These are phyloP conservation scores for Ernsta delagoae DNA, from an alignment of 2,888 invertebrate species.

Conservation along the genomic window DNA sequence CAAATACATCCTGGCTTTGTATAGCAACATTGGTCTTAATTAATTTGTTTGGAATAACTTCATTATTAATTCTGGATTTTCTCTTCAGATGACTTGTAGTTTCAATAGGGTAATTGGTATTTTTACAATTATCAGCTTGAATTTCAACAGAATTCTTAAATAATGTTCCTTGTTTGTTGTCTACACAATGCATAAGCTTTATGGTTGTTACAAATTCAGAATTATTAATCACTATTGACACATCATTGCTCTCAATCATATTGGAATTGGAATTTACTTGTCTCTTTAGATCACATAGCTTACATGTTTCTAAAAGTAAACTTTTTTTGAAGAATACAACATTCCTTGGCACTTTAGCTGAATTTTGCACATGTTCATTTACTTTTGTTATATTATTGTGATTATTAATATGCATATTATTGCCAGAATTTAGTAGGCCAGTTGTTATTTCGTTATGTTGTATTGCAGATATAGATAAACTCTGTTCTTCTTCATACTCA, in stretches of 20 bases:
- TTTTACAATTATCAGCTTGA: slow-evolving; percentile 56
- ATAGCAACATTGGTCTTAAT: slow-evolving; percentile 5
- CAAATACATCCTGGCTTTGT: slow-evolving; percentile 25
- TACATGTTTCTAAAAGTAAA: slow-evolving; percentile 54
- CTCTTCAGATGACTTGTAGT: slow-evolving; percentile 5
- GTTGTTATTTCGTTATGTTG: not conserved
- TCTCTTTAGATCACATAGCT: slow-evolving; percentile 45
- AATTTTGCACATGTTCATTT: not conserved
- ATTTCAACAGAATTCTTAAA: slow-evolving; percentile 47
- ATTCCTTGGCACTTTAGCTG: slow-evolving; percentile 40
- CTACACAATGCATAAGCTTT: slow-evolving; percentile 47
- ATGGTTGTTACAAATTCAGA: slow-evolving; percentile 50
- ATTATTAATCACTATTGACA: slow-evolving; percentile 63
- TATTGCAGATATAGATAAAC: slow-evolving; percentile 1
- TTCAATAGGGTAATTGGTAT: not conserved
- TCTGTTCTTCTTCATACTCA: slow-evolving; percentile 23
- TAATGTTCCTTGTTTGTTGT: slow-evolving; percentile 37
- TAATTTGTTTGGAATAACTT: slow-evolving; percentile 11
- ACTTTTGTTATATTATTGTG: not conserved
- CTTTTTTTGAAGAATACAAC: slow-evolving; percentile 67
- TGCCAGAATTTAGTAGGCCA: not conserved
- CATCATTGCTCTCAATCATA: slow-evolving; percentile 44
- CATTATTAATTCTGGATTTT: not conserved
- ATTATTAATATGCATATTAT: not conserved
- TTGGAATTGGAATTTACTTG: not conserved